Conservation (phyloP, 2,888 invertebrate species). For the Onchidella celtica region DNA sequence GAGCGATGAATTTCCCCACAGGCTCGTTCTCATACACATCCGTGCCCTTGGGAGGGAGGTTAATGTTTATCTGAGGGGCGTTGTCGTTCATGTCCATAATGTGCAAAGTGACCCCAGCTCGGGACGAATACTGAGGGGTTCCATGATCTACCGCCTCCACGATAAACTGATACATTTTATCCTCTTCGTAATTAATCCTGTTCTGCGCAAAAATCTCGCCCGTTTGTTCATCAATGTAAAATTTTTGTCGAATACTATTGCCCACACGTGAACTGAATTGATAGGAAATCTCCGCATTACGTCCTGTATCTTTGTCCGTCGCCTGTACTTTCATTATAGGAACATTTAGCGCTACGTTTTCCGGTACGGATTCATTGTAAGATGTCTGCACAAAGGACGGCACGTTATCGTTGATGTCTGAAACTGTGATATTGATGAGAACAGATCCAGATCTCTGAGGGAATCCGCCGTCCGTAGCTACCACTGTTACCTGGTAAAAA, state of each 20-base stretch:
- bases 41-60: constrained; percentile 90
- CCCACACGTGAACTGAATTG: constrained; percentile 73
- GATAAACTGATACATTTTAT: constrained; percentile 86
- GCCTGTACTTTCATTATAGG: constrained; percentile 85
- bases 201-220: constrained; percentile 90
- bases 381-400: constrained; percentile 62
- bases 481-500: constrained; percentile 66
- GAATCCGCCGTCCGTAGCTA: constrained; percentile 71
- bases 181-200: constrained; percentile 91
- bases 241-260: constrained; percentile 60
- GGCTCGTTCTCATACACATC: constrained; percentile 84
- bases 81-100: constrained; percentile 88
- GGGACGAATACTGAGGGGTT: constrained; percentile 57
- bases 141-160: constrained; percentile 79
- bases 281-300: constrained; percentile 84
- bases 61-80: constrained; percentile 86
- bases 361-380: constrained; percentile 66
- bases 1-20: constrained; percentile 95
- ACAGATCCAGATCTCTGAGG: constrained; percentile 67
- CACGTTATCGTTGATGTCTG: constrained; percentile 71
- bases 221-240: constrained; percentile 86
- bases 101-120: constrained; percentile 82
- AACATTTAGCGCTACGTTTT: constrained; percentile 60
- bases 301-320: constrained; percentile 90
- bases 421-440: constrained; percentile 69